These are phyloP conservation scores for Gastrophryne carolinensis DNA, from an alignment of 2,797 vertebrate genomes.

Conservation along the genomic window DNA sequence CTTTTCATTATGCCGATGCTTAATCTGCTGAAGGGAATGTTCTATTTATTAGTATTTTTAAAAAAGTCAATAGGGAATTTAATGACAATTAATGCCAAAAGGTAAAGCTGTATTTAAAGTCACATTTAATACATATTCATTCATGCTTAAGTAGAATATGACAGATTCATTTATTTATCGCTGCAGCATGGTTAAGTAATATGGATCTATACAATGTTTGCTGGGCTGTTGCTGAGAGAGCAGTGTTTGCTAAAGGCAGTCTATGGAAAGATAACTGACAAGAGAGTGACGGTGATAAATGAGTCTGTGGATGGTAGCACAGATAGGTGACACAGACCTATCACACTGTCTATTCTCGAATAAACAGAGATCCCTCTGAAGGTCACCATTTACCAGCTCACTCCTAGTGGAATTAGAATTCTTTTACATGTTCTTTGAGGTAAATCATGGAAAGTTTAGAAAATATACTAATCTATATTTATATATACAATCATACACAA, in stretches of 20 bases:
- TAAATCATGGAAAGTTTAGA: not conserved
- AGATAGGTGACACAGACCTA: constrained; percentile 14
- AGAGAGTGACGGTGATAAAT: constrained; percentile 35
- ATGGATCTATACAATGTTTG: not conserved
- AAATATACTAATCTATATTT: not conserved
- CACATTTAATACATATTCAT: not conserved
- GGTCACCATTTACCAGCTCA: constrained; percentile 45
- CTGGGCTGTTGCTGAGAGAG: not conserved
- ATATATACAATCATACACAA: no score
- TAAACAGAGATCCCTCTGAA: constrained; percentile 47
- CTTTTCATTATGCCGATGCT: no score
- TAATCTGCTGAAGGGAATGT: no score
- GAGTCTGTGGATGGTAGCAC: constrained; percentile 26
- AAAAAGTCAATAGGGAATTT: not conserved
- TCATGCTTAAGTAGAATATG: not conserved
- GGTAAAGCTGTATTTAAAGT: not conserved
- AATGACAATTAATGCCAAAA: not conserved
- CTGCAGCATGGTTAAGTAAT: not conserved
- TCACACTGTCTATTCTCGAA: constrained; percentile 30
- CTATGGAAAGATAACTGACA: constrained; percentile 41
- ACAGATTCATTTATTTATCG: not conserved
- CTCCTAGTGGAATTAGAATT: not conserved
- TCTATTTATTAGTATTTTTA: not conserved
- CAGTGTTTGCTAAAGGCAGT: constrained; percentile 7
- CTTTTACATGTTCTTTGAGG: not conserved